Percentiles rank a stretch among this genome's conserved stretches.
These are phyloP conservation scores for Stenurella melanura DNA, from an alignment of 2,888 invertebrate genomes.

Conservation along the genomic window DNA sequence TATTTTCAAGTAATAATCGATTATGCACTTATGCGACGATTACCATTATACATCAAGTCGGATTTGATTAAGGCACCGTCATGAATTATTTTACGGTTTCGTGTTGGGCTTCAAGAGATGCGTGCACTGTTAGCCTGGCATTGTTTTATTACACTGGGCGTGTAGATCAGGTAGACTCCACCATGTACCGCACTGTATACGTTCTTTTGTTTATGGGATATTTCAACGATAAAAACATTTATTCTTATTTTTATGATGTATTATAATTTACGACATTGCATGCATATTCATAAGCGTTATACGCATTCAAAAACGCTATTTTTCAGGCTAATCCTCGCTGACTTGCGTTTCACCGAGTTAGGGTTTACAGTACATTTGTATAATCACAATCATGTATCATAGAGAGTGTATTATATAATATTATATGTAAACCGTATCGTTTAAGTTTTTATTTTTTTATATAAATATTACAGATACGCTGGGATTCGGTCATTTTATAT, in stretches of 20 bases:
- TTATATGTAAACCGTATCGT: too few relatives aligned
- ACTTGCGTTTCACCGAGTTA: background rate
- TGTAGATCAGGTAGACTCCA: conserved; percentile 42
- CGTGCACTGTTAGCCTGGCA: conserved; percentile 48
- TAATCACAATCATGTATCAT: background rate
- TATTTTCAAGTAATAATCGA: background rate
- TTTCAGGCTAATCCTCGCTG: background rate
- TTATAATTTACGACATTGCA: conserved; percentile 38
- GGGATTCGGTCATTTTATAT: background rate
- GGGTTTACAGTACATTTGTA: background rate
- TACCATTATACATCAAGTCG: background rate
- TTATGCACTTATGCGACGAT: background rate
- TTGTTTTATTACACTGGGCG: conserved; percentile 51
- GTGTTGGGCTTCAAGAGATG: conserved; percentile 47
- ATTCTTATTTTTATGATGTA: conserved; percentile 43
- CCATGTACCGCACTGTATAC: conserved; percentile 42
- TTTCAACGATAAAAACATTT: conserved; percentile 49
- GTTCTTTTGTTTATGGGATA: conserved; percentile 50
- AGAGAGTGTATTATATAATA: background rate
- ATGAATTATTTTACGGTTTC: conserved; percentile 40
- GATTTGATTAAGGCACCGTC: conserved; percentile 19
- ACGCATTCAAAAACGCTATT: conserved; percentile 40
- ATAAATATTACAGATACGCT: too few relatives aligned
- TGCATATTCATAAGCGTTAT: conserved; percentile 48
- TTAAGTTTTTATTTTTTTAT: too few relatives aligned